These are phyloP conservation scores for Callospermophilus lateralis DNA, from an alignment of 2,113 vertebrate species.

Conservation along the genomic window DNA sequence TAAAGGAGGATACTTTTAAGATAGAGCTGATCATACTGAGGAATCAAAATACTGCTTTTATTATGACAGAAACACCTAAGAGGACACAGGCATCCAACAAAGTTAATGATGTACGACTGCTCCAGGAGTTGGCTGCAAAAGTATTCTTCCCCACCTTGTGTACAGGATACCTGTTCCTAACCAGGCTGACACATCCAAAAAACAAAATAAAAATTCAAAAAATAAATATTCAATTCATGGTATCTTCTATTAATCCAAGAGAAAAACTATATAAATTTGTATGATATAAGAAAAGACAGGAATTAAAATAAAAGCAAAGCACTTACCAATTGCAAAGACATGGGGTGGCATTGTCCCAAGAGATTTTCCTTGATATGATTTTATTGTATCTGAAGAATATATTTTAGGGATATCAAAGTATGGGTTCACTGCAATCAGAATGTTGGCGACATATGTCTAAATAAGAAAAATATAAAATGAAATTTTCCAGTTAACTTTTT, in stretches of 20 bases:
- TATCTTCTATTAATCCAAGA: slow-evolving; percentile 29
- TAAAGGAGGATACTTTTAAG: not conserved
- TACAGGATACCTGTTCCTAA: not conserved
- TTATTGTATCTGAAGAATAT: slow-evolving; percentile 94
- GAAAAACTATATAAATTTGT: not conserved
- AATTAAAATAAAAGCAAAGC: slow-evolving; percentile 16
- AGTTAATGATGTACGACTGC: not conserved
- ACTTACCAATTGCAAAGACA: slow-evolving; percentile 97
- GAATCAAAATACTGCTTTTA: not conserved
- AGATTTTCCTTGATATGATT: slow-evolving; percentile 94
- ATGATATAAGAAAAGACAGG: not conserved
- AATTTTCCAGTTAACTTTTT: slow-evolving; percentile 49
- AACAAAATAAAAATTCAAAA: not conserved
- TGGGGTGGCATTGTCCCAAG: slow-evolving; percentile 97
- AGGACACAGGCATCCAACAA: not conserved
- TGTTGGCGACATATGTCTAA: slow-evolving; percentile 98
- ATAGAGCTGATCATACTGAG: not conserved
- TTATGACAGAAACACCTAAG: not conserved
- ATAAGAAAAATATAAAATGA: slow-evolving; percentile 46
- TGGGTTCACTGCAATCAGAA: slow-evolving; percentile 98
- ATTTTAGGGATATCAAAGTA: slow-evolving; percentile 98
- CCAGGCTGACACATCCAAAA: not conserved
- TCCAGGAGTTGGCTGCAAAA: not conserved
- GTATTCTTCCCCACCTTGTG: not conserved
- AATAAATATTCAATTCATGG: not conserved